A percentile compares a stretch with the other conserved stretches of the same genome.
Conservation (phyloP, 2,113 vertebrate species). For the Gnathochromis pfefferi region DNA sequence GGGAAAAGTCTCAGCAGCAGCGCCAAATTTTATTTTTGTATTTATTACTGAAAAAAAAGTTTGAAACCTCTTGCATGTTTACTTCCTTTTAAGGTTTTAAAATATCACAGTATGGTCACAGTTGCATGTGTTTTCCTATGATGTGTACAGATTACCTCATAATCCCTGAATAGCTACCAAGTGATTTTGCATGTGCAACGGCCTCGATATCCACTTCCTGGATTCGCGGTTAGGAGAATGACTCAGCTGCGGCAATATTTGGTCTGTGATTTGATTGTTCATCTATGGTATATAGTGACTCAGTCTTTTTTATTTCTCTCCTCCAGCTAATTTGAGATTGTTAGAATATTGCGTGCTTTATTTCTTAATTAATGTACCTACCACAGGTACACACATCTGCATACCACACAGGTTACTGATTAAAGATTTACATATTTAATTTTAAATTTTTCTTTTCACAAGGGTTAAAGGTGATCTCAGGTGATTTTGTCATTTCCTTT, state of each 20-base stretch:
- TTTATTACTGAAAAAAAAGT: not conserved
- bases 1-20: not conserved
- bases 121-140: not conserved
- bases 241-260: fast-evolving
- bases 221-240: not conserved
- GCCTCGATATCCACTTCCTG: not conserved
- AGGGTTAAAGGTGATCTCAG: not conserved
- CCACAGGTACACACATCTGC: not conserved
- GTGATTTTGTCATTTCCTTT: not conserved
- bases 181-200: not conserved
- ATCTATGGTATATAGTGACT: not conserved
- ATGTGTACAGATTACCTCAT: not conserved
- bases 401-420: not conserved
- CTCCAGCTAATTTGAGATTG: not conserved
- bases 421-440: not conserved
- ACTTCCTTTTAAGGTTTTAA: not conserved
- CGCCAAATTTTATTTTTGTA: not conserved
- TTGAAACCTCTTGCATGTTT: not conserved
- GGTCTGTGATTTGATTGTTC: not conserved
- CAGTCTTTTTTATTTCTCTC: not conserved
- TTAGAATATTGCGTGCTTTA: not conserved
- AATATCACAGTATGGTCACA: not conserved
- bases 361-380: not conserved
- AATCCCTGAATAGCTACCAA: not conserved
- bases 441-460: fast-evolving